Evolutionary conservation across 2,888 invertebrate species (phyloP).

Genomic region (Athrips mouffetella): DNA sequence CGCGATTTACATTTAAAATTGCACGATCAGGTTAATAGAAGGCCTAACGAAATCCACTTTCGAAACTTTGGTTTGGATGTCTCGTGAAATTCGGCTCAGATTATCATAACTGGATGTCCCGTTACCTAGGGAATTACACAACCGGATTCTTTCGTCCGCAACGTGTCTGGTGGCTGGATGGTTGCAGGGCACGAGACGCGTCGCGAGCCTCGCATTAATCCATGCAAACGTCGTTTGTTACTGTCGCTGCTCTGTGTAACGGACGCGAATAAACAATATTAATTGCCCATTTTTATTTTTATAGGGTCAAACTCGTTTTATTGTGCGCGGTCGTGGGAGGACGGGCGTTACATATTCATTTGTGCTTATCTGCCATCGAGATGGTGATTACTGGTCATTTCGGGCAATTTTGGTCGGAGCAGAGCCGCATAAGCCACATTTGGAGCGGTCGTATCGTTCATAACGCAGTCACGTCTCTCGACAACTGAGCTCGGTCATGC

Average conservation of each 20-base stretch:
- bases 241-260: conserved; percentile 65
- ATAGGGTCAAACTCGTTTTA: conserved; percentile 63
- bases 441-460: conserved; percentile 40
- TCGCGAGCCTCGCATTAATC: conserved; percentile 43
- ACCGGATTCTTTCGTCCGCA: conserved; percentile 41
- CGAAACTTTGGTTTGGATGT: conserved; percentile 54
- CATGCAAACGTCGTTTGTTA: conserved; percentile 60
- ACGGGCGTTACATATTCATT: conserved; percentile 71
- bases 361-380: conserved; percentile 69
- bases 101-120: conserved; percentile 76
- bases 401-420: conserved; percentile 43
- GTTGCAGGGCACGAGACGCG: conserved; percentile 19
- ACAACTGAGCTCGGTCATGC: conserved; percentile 42
- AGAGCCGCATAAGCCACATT: conserved; percentile 55
- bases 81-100: conserved; percentile 71
- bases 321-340: conserved; percentile 65
- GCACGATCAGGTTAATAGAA: conserved; percentile 42
- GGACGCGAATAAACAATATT: conserved; percentile 73
- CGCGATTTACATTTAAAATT: conserved; percentile 32
- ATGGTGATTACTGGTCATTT: conserved; percentile 62
- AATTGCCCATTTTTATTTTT: conserved; percentile 70
- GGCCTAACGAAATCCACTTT: conserved; percentile 61
- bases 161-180: conserved; percentile 3
- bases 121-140: conserved; percentile 73
- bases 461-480: conserved; percentile 46